Base-by-base conservation (phyloP, 2,113 vertebrate species). In the Ceyx margarethae region DNA sequence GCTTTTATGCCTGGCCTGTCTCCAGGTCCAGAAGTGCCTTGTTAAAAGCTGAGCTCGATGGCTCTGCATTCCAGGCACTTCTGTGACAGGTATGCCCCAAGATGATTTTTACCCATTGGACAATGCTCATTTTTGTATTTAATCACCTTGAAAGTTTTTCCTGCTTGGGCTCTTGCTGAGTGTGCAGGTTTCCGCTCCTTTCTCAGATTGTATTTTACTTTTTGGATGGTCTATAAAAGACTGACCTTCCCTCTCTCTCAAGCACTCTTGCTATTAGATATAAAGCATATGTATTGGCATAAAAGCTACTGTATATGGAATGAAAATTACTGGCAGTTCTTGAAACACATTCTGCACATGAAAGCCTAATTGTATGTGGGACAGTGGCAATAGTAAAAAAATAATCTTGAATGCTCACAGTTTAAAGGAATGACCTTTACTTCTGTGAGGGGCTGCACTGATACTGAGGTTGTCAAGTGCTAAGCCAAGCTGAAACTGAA, bases 281-380 rank as follows among this genome's bases (percentile, higher is more conserved):
- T 50, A 93, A 93, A 93, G 81, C 89, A 96, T 61, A 82, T 87
- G 84, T 85, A 92, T 76, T 96, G 95, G 92, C 92, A 92, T 89
- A 78, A 93, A 92, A 89, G 11, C 66, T 62, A 7, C 74, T 0
- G 3, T 81, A 76, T 73, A 76, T 66, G 74, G 83, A 95, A 90
- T 51, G 77, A 93, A 95, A 93, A 94, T 89, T 89, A 93, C 89
- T 95, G 94, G 86, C 94, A 94, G 78, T 43, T 94, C 92, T 91
- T 93, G 74, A 96, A 94, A 94, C 73, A 26, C 74, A 60, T 89
- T 93, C 71, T 94, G 62, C 4, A 20, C 37, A 15, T 85, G 89
- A 92, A 94, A 93, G 78, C 78, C 64, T 85, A 86, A 90, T 89
- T 93, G 50, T 91, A 11, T 51, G 83, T 92, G 93, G 86, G 90